Conservation (phyloP, 2,113 vertebrate genomes). For the Archocentrus centrarchus region DNA sequence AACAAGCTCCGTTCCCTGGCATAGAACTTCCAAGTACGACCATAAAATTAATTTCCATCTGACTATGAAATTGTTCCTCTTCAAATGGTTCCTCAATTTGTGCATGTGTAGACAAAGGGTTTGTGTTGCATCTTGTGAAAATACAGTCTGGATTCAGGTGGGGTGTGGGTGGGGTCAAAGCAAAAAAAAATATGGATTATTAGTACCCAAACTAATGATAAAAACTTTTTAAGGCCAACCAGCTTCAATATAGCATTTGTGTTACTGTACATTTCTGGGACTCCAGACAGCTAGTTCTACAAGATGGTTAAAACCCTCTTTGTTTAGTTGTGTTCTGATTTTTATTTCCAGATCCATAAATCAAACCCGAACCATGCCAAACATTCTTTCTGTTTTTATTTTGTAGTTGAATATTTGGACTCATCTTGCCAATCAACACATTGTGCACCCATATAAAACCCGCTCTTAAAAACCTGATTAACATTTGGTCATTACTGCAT, state of each 20-base stretch:
- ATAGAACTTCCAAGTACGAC: constrained; percentile 90
- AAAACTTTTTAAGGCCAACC: neutral
- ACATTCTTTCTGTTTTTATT: constrained; percentile 8
- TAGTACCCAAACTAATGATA: neutral
- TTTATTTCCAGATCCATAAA: constrained; percentile 56
- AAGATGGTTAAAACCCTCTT: constrained; percentile 65
- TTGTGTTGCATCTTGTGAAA: constrained; percentile 75
- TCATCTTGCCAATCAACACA: constrained; percentile 80
- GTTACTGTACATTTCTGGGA: constrained; percentile 24
- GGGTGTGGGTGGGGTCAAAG: neutral
- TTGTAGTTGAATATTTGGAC: constrained; percentile 58
- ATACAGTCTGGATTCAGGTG: constrained; percentile 68
- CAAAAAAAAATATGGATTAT: neutral
- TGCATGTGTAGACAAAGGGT: constrained; percentile 79
- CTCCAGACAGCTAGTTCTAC: constrained; percentile 68
- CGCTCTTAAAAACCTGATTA: constrained; percentile 53
- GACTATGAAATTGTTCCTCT: constrained; percentile 78
- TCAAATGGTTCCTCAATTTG: constrained; percentile 73
- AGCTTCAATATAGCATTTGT: neutral
- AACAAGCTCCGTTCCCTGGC: constrained; percentile 88
- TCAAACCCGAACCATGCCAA: constrained; percentile 56
- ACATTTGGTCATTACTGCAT: constrained; percentile 70
- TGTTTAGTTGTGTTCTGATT: constrained; percentile 63
- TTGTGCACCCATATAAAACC: constrained; percentile 63
- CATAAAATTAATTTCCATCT: constrained; percentile 78